These are phyloP conservation scores for Lutjanus campechanus DNA, from an alignment of 2,797 vertebrate species.

Conservation along the genomic window DNA sequence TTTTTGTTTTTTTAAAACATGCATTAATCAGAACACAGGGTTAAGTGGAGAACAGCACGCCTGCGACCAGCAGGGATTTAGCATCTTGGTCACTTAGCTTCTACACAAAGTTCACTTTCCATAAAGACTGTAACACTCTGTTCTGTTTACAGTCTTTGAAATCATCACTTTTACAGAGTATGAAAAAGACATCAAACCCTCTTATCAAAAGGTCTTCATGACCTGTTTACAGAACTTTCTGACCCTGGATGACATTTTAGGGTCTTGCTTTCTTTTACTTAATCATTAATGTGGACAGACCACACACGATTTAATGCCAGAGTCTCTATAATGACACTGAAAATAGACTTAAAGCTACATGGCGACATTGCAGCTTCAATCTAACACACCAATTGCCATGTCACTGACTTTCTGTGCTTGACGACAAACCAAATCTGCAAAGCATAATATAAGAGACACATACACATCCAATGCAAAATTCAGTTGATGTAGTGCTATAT, in stretches of 20 bases:
- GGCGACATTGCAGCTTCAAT: neutral
- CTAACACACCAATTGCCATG: neutral
- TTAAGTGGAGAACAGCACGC: neutral
- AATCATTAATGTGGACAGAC: constrained; percentile 14
- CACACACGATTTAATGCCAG: neutral
- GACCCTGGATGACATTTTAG: constrained; percentile 2
- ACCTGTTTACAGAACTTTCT: constrained; percentile 13
- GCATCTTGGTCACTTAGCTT: neutral
- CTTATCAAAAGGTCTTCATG: constrained; percentile 22
- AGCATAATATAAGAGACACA: neutral
- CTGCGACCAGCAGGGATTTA: neutral
- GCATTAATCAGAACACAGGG: neutral
- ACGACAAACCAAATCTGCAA: constrained; percentile 8
- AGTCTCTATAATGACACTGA: neutral
- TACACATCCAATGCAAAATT: neutral
- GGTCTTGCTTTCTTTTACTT: neutral
- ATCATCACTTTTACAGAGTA: neutral
- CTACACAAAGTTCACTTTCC: neutral
- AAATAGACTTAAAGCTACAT: neutral
- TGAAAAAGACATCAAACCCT: neutral
- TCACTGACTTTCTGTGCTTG: constrained; percentile 1
- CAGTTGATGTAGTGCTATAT: neutral
- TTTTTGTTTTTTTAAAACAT: neutral
- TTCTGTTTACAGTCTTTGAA: neutral
- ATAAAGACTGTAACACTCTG: neutral